Percentiles rank a stretch among this genome's conserved stretches.
phyloP scores from a whole-genome alignment of 2,888 invertebrate genomes.

The Ischnura elegans region DNA sequence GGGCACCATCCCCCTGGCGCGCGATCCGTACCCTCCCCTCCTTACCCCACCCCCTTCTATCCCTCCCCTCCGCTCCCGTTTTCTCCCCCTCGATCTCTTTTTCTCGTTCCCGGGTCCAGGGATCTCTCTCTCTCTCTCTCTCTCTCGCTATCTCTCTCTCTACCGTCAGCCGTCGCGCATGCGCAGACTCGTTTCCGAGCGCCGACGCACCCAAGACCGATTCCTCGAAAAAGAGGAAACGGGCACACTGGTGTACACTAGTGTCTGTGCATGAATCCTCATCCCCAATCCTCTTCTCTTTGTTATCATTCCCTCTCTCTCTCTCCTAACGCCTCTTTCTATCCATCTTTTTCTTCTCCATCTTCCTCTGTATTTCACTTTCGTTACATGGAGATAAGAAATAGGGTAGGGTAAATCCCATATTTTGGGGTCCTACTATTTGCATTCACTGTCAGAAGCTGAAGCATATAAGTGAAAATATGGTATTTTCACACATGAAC shows the following conservation, averaged over 20 bases:
- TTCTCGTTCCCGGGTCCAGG: slow-evolving; percentile 66
- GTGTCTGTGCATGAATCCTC: not conserved
- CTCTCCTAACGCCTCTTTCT: not conserved
- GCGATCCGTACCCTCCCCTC: not conserved
- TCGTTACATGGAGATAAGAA: too few relatives aligned
- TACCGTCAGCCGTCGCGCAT: slow-evolving; percentile 44
- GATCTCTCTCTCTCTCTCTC: slow-evolving; percentile 39
- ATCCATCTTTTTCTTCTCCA: not conserved
- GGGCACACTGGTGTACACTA: not conserved
- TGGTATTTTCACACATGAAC: too few relatives aligned
- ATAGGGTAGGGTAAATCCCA: too few relatives aligned
- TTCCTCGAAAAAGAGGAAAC: slow-evolving; percentile 57
- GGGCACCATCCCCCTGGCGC: slow-evolving; percentile 63
- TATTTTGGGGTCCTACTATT: too few relatives aligned
- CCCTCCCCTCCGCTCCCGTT: not conserved
- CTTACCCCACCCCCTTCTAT: not conserved
- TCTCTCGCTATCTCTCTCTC: slow-evolving; percentile 13
- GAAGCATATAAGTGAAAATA: too few relatives aligned
- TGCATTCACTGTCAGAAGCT: too few relatives aligned
- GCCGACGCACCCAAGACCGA: slow-evolving; percentile 67
- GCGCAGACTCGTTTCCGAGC: slow-evolving; percentile 25
- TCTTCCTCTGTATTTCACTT: not conserved
- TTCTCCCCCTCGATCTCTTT: slow-evolving; percentile 29
- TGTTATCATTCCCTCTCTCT: not conserved
- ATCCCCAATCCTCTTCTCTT: not conserved